Percentiles rank a stretch among this genome's conserved stretches.
These are phyloP conservation scores for Oxytorus armatus DNA, from an alignment of 2,888 invertebrate species.

Conservation along the genomic window DNA sequence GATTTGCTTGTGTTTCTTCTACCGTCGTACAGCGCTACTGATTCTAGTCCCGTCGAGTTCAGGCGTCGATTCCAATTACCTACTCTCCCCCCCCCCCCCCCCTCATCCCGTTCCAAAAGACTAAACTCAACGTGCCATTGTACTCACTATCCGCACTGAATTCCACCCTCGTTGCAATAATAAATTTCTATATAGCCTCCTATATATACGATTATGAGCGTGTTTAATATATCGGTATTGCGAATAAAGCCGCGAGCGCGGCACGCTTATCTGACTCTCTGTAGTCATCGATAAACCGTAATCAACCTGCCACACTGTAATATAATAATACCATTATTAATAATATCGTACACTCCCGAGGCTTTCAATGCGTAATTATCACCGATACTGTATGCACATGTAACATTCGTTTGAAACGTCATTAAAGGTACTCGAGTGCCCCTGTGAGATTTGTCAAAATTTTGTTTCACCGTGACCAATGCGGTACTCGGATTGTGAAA, in stretches of 20 bases:
- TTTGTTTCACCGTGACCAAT: too few species aligned
- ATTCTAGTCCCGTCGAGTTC: background rate
- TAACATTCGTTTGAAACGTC: too few species aligned
- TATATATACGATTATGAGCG: too few species aligned
- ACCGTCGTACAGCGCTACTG: slow-evolving; percentile 5
- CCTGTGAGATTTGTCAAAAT: too few species aligned
- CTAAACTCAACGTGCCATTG: slow-evolving; percentile 42
- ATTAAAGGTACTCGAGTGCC: background rate
- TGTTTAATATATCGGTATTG: too few species aligned
- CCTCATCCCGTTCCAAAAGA: too few species aligned
- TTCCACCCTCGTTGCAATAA: slow-evolving; percentile 41
- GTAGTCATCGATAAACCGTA: slow-evolving; percentile 43
- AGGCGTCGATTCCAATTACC: slow-evolving; percentile 52
- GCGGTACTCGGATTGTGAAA: too few species aligned
- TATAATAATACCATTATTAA: background rate
- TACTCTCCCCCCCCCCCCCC: slow-evolving; percentile 33
- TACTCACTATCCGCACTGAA: slow-evolving; percentile 12
- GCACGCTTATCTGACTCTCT: slow-evolving; percentile 29
- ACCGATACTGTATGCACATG: too few species aligned
- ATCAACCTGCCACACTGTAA: slow-evolving; percentile 24
- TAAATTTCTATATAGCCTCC: slow-evolving; percentile 37
- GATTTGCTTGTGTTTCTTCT: slow-evolving; percentile 38
- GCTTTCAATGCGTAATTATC: too few species aligned
- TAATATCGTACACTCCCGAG: background rate
- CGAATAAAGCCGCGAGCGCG: too few species aligned